Conservation (phyloP, 2,113 vertebrate species). For the Eudyptes chrysolophus region DNA sequence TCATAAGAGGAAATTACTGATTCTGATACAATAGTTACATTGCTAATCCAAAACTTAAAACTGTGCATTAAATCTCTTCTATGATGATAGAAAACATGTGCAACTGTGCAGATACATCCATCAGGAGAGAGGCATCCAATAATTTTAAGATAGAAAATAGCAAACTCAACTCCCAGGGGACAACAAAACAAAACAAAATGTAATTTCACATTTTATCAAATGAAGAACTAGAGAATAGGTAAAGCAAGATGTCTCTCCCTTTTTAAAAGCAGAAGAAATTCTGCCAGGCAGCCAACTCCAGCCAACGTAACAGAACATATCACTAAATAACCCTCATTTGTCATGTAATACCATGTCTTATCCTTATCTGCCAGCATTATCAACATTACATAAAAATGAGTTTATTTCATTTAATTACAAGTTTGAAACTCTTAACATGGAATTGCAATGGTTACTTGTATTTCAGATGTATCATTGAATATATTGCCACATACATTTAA, state of each 20-base stretch:
- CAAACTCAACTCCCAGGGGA: not conserved
- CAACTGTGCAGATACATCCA: not conserved
- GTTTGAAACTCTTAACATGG: not conserved
- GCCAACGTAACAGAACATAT: not conserved
- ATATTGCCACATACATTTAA: not conserved
- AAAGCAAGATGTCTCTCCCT: not conserved
- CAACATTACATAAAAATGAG: not conserved
- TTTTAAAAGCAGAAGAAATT: not conserved
- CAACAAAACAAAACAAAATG: not conserved
- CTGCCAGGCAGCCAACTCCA: not conserved
- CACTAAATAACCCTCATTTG: not conserved
- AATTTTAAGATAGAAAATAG: not conserved
- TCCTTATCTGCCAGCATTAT: not conserved
- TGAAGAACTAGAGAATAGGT: not conserved
- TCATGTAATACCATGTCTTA: not conserved
- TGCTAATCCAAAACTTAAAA: constrained; percentile 32
- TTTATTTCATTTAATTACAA: not conserved
- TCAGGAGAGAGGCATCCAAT: not conserved
- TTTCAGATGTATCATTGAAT: not conserved
- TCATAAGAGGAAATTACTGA: constrained; percentile 44
- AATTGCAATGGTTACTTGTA: not conserved
- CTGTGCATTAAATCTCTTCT: constrained; percentile 8
- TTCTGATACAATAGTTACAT: not conserved
- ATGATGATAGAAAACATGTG: constrained; percentile 23
- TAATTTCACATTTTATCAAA: constrained; percentile 2